These are phyloP conservation scores for Acromyrmex heyeri DNA, from an alignment of 1,140 invertebrate genomes.

Conservation along the genomic window DNA sequence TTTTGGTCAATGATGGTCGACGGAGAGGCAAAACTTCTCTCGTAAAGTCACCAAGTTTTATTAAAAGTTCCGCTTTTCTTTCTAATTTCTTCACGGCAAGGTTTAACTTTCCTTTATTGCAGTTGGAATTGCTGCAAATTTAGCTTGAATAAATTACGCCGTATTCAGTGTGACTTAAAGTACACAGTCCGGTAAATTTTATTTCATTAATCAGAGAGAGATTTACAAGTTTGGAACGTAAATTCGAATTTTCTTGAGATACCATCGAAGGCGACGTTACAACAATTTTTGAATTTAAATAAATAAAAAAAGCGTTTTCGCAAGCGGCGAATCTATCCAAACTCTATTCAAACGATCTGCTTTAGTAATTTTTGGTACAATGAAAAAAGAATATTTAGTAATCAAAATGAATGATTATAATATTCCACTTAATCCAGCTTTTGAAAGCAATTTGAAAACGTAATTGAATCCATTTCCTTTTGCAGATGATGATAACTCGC, in stretches of 20 bases:
- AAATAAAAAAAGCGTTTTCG: slow-evolving; percentile 8
- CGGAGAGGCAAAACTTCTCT: slow-evolving; percentile 41
- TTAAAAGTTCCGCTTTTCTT: slow-evolving; percentile 48
- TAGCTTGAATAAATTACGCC: slow-evolving; percentile 58
- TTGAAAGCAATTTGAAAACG: slow-evolving; percentile 24
- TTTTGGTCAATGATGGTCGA: slow-evolving; percentile 8
- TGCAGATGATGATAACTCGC: not conserved
- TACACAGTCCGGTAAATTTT: slow-evolving; percentile 51
- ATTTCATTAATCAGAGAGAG: slow-evolving; percentile 54
- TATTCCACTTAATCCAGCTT: not conserved
- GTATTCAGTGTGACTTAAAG: slow-evolving; percentile 50
- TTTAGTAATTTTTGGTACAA: slow-evolving; percentile 9
- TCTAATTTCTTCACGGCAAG: slow-evolving; percentile 61
- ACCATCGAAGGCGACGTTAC: not conserved
- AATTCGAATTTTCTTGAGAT: slow-evolving; percentile 2
- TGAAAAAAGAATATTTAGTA: not conserved
- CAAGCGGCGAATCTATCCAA: too few relatives aligned
- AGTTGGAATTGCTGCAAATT: slow-evolving; percentile 56
- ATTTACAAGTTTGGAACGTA: slow-evolving; percentile 56
- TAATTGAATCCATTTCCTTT: slow-evolving; percentile 6
- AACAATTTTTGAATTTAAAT: slow-evolving; percentile 15
- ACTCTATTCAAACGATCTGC: not conserved
- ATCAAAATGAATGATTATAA: not conserved
- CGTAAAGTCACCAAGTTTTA: slow-evolving; percentile 49
- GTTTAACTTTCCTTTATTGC: slow-evolving; percentile 53